A percentile compares a stretch with the other conserved stretches of the same genome.
Conservation (phyloP, 2,797 vertebrate genomes). For the Peromyscus melanophrys region DNA sequence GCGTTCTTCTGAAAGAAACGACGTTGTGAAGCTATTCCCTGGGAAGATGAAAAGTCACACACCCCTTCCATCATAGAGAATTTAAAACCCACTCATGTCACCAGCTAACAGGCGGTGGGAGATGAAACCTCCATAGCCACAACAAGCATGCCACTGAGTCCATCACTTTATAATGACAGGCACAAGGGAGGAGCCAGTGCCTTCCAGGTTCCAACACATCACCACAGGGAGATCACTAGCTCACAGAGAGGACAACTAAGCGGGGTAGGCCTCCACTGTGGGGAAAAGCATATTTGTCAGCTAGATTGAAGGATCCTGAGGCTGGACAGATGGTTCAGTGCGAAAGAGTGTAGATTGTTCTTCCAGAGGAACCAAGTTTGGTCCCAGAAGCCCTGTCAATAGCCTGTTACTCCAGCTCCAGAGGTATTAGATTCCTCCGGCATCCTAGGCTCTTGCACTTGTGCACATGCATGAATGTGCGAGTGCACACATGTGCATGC, state of each 20-base stretch:
- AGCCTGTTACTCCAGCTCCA: background rate
- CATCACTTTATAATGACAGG: background rate
- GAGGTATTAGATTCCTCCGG: no score
- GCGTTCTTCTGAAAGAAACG: background rate
- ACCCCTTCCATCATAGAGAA: background rate
- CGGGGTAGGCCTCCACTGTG: background rate
- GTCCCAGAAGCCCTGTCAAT: background rate
- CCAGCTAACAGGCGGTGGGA: background rate
- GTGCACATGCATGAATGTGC: no score
- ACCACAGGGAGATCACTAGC: background rate
- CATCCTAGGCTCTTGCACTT: background rate
- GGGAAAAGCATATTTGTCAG: background rate
- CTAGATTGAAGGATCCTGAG: background rate
- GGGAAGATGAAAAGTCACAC: slow-evolving; percentile 8
- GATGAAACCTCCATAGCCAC: background rate
- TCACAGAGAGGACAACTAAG: background rate
- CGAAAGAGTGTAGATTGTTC: background rate
- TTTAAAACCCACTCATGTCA: background rate
- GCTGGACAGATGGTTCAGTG: background rate
- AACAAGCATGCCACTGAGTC: background rate
- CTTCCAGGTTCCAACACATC: background rate
- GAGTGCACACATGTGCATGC: no score
- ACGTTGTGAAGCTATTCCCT: slow-evolving; percentile 43
- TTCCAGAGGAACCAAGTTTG: background rate
- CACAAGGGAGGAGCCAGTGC: accelerated